These are phyloP conservation scores for Etheostoma cragini DNA, from an alignment of 2,113 vertebrate genomes.

Conservation along the genomic window DNA sequence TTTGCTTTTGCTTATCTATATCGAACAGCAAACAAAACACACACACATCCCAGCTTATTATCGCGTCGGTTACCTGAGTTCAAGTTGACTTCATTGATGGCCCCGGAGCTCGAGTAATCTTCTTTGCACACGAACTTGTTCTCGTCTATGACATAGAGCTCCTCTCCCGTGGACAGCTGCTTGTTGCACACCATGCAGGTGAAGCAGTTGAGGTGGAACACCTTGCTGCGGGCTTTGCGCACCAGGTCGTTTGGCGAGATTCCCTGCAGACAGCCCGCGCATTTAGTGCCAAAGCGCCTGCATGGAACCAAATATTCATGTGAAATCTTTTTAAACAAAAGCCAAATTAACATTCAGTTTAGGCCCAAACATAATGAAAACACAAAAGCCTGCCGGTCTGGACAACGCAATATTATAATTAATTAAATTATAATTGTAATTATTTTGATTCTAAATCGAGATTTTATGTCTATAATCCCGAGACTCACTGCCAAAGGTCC, in stretches of 20 bases:
- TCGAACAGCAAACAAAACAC: not conserved
- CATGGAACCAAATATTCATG: not conserved
- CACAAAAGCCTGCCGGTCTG: not conserved
- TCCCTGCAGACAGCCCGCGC: conserved; percentile 95
- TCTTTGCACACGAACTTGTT: conserved; percentile 99
- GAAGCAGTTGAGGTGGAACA: conserved; percentile 98
- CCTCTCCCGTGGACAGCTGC: conserved; percentile 98
- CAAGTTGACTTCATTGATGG: conserved; percentile 92
- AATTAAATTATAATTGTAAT: too few relatives aligned
- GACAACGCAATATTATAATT: not conserved
- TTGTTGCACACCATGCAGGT: conserved; percentile 99
- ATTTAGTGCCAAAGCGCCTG: conserved; percentile 97
- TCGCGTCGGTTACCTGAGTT: conserved; percentile 90
- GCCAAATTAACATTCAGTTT: not conserved
- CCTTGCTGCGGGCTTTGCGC: conserved; percentile 95
- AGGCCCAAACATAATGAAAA: not conserved
- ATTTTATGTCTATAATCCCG: not conserved
- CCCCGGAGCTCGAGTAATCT: conserved; percentile 92
- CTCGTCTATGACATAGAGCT: conserved; percentile 97
- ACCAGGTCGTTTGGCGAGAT: conserved; percentile 97
- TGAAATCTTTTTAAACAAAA: not conserved
- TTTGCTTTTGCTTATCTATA: too few relatives aligned
- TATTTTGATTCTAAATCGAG: not conserved
- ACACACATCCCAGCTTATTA: not conserved
- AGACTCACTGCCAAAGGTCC: too few relatives aligned